Conservation (phyloP, 1,140 invertebrate genomes). For the Eumaeus atala region DNA sequence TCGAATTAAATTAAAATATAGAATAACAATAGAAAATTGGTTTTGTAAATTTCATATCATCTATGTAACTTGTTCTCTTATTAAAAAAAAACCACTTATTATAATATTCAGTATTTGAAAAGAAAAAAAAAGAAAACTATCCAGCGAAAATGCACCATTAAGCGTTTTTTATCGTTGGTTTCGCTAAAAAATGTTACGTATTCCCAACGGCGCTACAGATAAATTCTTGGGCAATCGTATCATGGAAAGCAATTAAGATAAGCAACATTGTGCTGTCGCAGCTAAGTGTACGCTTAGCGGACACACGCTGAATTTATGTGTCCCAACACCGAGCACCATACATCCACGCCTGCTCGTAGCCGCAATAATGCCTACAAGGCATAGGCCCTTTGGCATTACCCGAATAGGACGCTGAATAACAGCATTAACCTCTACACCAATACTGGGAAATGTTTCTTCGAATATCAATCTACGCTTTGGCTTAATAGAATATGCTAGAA, state of each 20-base stretch:
- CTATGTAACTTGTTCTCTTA: too few species aligned
- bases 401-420: background rate
- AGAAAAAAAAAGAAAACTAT: too few species aligned
- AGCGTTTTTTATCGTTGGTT: constrained; percentile 34
- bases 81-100: too few species aligned
- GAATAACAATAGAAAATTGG: too few species aligned
- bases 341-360: constrained; percentile 23
- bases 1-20: too few species aligned
- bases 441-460: too few species aligned
- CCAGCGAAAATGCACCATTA: constrained; percentile 24
- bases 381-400: background rate
- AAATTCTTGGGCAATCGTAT: constrained; percentile 43
- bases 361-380: background rate
- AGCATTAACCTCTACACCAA: background rate
- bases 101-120: constrained; percentile 14
- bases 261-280: constrained; percentile 52
- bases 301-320: constrained; percentile 45
- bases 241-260: constrained; percentile 63
- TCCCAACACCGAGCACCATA: constrained; percentile 24
- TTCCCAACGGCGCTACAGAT: constrained; percentile 23
- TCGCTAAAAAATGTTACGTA: constrained; percentile 38
- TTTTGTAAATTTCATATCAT: too few species aligned
- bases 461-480: too few species aligned
- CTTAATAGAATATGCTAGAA: too few species aligned
- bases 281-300: constrained; percentile 35